Evolutionary conservation across 1,140 invertebrate genomes (phyloP).

Genomic region (Anoplophora glabripennis): DNA sequence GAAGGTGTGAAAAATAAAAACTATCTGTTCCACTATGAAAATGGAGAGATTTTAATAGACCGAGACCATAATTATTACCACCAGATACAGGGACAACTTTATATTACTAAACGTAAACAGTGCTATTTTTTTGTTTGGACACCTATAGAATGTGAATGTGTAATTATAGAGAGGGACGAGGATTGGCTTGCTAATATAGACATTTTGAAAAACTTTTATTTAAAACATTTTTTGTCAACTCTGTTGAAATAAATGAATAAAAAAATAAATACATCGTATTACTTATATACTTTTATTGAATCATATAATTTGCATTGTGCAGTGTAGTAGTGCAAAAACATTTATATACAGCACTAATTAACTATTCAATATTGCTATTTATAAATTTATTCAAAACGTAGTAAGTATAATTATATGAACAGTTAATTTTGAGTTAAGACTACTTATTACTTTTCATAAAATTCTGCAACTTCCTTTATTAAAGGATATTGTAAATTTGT

Average conservation of each 20-base stretch:
- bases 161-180: neutral
- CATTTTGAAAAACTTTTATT: conserved; percentile 8
- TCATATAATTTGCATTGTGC: neutral
- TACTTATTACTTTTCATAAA: neutral
- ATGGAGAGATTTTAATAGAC: too few species aligned
- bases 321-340: neutral
- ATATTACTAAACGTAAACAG: too few species aligned
- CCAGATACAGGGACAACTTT: too few species aligned
- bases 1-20: neutral
- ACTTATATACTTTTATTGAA: neutral
- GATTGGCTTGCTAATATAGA: conserved; percentile 6
- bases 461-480: conserved; percentile 13
- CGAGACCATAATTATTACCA: too few species aligned
- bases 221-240: neutral
- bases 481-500: conserved; percentile 17
- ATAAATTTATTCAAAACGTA: neutral
- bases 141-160: too few species aligned
- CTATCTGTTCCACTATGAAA: conserved; percentile 2
- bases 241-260: neutral
- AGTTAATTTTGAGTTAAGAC: conserved; percentile 1
- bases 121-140: too few species aligned
- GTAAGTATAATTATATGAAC: neutral
- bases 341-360: neutral
- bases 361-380: neutral
- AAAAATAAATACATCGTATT: neutral